Evolutionary conservation across 2,888 invertebrate genomes (phyloP), one percentile per base, ranked within the genome.

Genomic region (Drosophila siamana): DNA sequence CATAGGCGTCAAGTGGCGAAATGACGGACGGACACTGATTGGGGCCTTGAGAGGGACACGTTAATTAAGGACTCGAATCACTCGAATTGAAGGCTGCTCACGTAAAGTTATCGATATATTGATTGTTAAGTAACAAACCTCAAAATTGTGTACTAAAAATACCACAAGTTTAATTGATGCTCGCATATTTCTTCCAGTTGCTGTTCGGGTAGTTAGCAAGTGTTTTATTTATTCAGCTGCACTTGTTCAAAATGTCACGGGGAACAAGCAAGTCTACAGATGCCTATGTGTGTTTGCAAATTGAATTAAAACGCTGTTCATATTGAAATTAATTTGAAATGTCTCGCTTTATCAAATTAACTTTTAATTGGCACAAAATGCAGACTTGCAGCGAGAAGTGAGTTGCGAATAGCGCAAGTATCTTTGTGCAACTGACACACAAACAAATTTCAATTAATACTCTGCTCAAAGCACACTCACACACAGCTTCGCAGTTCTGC

Each of bases 311-410:
- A 69, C 54, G 56, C 66, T 63, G 88, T 68, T 84, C 68, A 78
- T 72, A 69, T 68, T 66, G 61, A 70, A 86, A 88, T 83, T 87
- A 87, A 87, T 87, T 87, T 79, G 64, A 71, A 86, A 85, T 80
- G 82, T 74, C 69, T 81, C 82, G 85, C 87, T 83, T 83, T 87
- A 87, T 81, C 85, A 83, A 87, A 83, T 83, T 83, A 83, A 81
- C 68, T 87, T 85, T 83, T 87, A 83, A 83, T 83, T 83, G 87
- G 71, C 73, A 69, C 71, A 75, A 81, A 86, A 76, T 65, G 55
- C 63, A 51, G 36, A 33, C 62, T 19, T 26, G 51, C 24, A 56
- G 38, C 48, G 60, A 46, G 40, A 41, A 24, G 7, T 24, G 26
- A 28, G 33, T 22, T 38, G n/a, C 28, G 38, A 26, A 38, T 19